Base-by-base conservation (phyloP, 1,140 invertebrate genomes). In the Eupeodes corollae region DNA sequence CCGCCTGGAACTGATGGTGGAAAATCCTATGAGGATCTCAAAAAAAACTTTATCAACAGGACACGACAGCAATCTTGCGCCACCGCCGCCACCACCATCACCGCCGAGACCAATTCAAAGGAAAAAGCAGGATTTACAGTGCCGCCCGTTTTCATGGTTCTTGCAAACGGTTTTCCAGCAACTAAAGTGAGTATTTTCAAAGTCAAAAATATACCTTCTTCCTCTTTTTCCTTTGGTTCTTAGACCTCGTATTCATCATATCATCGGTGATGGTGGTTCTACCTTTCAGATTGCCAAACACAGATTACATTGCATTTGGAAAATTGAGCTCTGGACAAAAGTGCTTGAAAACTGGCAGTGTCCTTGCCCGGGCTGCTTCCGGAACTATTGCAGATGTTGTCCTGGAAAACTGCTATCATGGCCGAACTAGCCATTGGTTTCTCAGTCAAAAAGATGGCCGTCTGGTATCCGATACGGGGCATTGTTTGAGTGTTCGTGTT, bases 91-190 rank as follows among this genome's bases (percentile, higher is more conserved):
- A 55, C 52, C 46, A 26, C 50, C 56, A 40, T 50, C n/a, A 41
- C 18, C 33, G 38, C 44, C 34, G 47, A 53, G 31, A 16, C 51
- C 19, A 44, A 44, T 45, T 21, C 12, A 35, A 11, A 72, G 77
- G 39, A 68, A 97, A n/a, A 72, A 88, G 43, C 70, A 86, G 52
- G 74, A 75, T 52, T 70, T 91, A 1, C 71, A 85, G 2, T 99
- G 96, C 62, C 82, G 86, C 61, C 74, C 71, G 44, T 99, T 99
- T 61, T 75, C 83, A 46, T 99, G 96, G 96, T 99, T 93, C 70
- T 73, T 99, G 49, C 78, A 88, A 33, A 93, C 92, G 65, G 79
- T 99, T 49, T 83, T 50, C 21, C 47, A 52, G 30, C 52, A 67
- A 45, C 58, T 67, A 19, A 66, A 54, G 63, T 67, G 42, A 61